Evolutionary conservation across 2,113 vertebrate species (phyloP), one percentile per base, ranked within the genome.

Genomic region (Nyctereutes procyonoides): DNA sequence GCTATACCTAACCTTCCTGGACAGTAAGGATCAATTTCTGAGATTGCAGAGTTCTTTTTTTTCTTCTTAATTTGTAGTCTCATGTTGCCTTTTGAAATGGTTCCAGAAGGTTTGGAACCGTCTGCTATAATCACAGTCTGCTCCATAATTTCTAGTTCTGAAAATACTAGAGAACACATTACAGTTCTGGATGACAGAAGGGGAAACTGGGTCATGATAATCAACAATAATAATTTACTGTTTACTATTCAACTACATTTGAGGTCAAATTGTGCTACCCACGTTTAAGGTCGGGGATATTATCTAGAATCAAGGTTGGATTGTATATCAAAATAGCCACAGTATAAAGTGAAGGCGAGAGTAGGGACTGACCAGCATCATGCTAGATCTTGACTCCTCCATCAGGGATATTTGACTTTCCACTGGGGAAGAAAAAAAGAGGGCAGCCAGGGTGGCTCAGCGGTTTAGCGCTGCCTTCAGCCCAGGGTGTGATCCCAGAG

Each of bases 61-160:
- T 35, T 10, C 30, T 82, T 58, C 63, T 76, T 95, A 71, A 90
- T 67, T 84, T 82, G 3, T 65, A 94, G 32, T 51, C 13, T 56
- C 58, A 35, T 55, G 16, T 80, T 84, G 60, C 38, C 63, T 93
- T 90, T 96, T 85, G 58, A 55, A 53, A 6, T 93, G 56, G 63
- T 98, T 97, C 53, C 63, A 85, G 56, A 74, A 92, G 67, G 26
- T 73, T 56, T 86, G 26, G 35, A 86, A 87, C 35, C 96, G 19
- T 84, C 81, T 88, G 58, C 63, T 55, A 26, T 55, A 82, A 82
- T 93, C 77, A 60, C 28, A n/a, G 58, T 77, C 38, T 32, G 24
- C 28, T 76, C 65, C 35, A 77, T 62, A 82, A 88, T 95, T 79
- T 87, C 79, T 67, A 60, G 38, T 79, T 55, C 69, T 74, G 53